Evolutionary conservation across 53 echinoderm and acorn worm genomes (phyloP).

Genomic region (Actinopyga echinites): DNA sequence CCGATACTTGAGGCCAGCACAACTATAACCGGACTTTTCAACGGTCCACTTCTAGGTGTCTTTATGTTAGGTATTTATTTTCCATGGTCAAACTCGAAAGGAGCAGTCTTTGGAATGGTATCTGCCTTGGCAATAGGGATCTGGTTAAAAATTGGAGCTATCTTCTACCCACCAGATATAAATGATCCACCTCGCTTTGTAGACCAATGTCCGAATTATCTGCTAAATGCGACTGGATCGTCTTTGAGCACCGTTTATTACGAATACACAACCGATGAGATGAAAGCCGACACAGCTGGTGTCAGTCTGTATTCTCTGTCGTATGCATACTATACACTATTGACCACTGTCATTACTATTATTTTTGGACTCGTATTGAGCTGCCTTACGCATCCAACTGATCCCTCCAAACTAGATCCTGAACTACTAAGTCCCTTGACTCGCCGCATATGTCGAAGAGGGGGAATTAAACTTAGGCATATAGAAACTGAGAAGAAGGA

Average conservation of each 20-base stretch:
- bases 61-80: background rate
- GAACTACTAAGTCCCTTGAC: slow-evolving; percentile 10
- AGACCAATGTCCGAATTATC: slow-evolving; percentile 8
- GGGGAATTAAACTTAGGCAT: too few relatives aligned
- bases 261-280: background rate
- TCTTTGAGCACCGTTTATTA: background rate
- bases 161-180: background rate
- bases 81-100: slow-evolving; percentile 22
- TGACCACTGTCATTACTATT: slow-evolving; percentile 6
- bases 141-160: slow-evolving; percentile 24
- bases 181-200: background rate
- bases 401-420: slow-evolving; percentile 6
- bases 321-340: slow-evolving; percentile 28
- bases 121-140: background rate
- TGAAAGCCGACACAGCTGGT: background rate
- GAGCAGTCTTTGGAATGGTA: slow-evolving; percentile 24
- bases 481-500: too few relatives aligned
- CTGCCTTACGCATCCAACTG: background rate
- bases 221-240: background rate
- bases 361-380: slow-evolving; percentile 25
- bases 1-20: too few relatives aligned
- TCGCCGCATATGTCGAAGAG: background rate
- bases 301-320: slow-evolving; percentile 10
- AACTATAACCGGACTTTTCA: too few relatives aligned
- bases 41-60: too few relatives aligned